Base-by-base conservation (phyloP, 2,888 invertebrate species). In the Acanthoscelides obtectus region DNA sequence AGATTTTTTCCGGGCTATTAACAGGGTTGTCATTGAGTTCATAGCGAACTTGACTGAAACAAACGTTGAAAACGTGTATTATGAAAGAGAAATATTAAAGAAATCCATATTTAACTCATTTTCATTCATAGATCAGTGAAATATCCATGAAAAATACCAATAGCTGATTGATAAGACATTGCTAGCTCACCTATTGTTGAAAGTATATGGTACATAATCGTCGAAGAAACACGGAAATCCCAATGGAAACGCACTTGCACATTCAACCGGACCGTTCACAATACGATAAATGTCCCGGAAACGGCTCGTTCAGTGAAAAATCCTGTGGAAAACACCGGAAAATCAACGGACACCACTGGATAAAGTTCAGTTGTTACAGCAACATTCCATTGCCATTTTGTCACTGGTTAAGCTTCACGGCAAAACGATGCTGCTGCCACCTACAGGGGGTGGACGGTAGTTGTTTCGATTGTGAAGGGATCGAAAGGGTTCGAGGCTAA, bases 311-410 rank as follows among this genome's bases (percentile, higher is more conserved):
- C 79, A 78, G 77, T 75, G 74, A 77, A 75, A 80, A 80, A 80
- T 79, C 79, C 75, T 80, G 76, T 73, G 73, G 76, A 79, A 78
- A 79, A 76, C 73, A 74, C 75, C 75, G 77, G 76, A 74, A 78
- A 82, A 81, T 80, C 75, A 80, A 78, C 78, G 78, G 81, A 83
- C 83, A 84, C 83, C 81, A 83, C 81, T 84, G 81, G 81, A 83
- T 80, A 81, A 83, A 83, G 80, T 83, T 81, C 79, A 81, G 78
- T 80, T 81, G 80, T 81, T 81, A 76, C 81, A 80, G 80, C 84
- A 82, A 84, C 85, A 85, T 84, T 85, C 84, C 84, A 83, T 84
- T 85, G 86, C 86, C 86, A 86, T 86, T 85, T 86, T 86, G 85
- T 86, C 85, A 85, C 84, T 84, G 79, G 45, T 78, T 78, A 80